Conservation (phyloP, 1,140 invertebrate genomes). For the Meloidogyne chitwoodi region DNA sequence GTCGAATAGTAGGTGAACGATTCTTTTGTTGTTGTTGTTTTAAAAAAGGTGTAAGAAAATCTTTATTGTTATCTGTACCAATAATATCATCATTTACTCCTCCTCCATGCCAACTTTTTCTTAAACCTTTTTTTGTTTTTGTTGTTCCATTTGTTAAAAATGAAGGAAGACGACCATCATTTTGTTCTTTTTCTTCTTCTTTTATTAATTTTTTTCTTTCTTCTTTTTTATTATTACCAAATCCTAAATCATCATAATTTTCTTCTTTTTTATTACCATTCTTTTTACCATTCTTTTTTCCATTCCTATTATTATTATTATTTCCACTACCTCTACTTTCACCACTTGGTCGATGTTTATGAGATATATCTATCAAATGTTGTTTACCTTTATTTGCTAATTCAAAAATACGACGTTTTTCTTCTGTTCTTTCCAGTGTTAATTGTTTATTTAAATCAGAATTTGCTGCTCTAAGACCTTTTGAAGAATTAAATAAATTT, state of each 20-base stretch:
- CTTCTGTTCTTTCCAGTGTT: constrained; percentile 78
- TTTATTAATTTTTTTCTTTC: neutral
- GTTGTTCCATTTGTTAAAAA: constrained; percentile 4
- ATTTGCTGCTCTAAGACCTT: constrained; percentile 74
- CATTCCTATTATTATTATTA: neutral
- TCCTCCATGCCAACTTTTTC: constrained; percentile 14
- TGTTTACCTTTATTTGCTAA: constrained; percentile 68
- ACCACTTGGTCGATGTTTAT: constrained; percentile 5
- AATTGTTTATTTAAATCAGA: constrained; percentile 77
- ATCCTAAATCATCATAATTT: neutral
- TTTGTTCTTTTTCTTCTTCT: neutral
- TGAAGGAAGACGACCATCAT: neutral
- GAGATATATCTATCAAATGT: constrained; percentile 24
- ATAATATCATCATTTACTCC: neutral
- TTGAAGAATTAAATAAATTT: neutral
- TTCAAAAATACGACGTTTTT: constrained; percentile 84
- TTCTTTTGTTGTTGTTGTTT: neutral
- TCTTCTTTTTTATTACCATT: neutral
- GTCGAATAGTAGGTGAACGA: neutral
- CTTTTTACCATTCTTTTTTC: neutral
- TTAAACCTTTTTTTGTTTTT: neutral
- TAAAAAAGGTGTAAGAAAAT: neutral
- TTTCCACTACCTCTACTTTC: neutral
- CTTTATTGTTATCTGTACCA: neutral
- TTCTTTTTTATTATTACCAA: neutral